Evolutionary conservation across 2,797 vertebrate species (phyloP), one percentile per base, ranked within the genome.

Genomic region (Arremon aurantiirostris): DNA sequence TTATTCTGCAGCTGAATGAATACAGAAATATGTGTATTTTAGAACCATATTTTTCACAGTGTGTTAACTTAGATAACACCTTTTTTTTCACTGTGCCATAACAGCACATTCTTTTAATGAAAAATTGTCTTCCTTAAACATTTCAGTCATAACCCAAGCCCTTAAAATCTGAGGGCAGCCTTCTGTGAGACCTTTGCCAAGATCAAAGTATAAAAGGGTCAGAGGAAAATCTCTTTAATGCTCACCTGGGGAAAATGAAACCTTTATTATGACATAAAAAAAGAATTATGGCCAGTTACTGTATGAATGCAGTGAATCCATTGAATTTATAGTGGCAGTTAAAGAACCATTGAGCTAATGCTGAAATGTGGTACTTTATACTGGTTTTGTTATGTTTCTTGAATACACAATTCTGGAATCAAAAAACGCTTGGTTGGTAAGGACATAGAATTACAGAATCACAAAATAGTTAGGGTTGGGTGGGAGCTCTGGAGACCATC

Each of bases 161-260:
- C 63, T 66, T 69, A 75, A 88, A 91, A 72, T 46, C 77, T 76
- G 47, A 92, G 47, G 44, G 39, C 41, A 90, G 20, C 28, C 26
- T 91, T 79, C 60, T 89, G 21, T 76, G 50, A 88, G 83, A 90
- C 21, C 41, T 77, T 90, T 95, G n/a, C 70, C 19, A 59, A 79
- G 47, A 94, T 76, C 41, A 81, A 94, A 83, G 27, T 60, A 63
- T 56, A 55, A 93, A 90, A 82, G 27, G 59, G 65, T 84, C 77
- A 91, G 53, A 83, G 37, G 59, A 83, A 83, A 82, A 56, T 37
- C 41, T 71, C 63, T 90, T 16, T 86, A 84, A 88, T 86, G 30
- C 8, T 93, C 72, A 88, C 59, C 42, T 82, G 66, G 73, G 55
- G 35, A 86, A 96, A 84, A 95, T 72, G 50, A 94, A 84, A 73